Evolutionary conservation across 2,113 vertebrate genomes (phyloP).

Genomic region (Clinocottus analis): DNA sequence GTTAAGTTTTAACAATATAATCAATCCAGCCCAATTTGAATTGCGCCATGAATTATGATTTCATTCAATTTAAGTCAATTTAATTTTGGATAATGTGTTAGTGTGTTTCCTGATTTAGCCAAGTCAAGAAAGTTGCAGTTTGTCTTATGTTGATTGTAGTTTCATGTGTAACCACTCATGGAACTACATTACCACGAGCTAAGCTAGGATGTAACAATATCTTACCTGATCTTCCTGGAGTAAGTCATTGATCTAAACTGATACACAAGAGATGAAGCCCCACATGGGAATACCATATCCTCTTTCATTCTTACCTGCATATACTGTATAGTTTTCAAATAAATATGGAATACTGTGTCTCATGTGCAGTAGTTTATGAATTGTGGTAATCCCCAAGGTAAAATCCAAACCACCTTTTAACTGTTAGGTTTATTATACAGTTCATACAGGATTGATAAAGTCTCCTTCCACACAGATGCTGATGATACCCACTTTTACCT

Average conservation of each 20-base stretch:
- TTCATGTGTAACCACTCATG: too few relatives aligned
- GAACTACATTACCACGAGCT: too few relatives aligned
- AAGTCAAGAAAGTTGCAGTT: too few relatives aligned
- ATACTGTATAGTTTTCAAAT: not conserved
- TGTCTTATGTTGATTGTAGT: too few relatives aligned
- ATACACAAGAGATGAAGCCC: not conserved
- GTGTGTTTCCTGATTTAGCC: too few relatives aligned
- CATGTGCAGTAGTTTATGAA: not conserved
- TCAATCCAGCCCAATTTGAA: too few relatives aligned
- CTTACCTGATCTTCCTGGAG: not conserved
- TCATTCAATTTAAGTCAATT: too few relatives aligned
- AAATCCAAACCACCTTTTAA: not conserved
- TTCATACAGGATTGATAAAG: not conserved
- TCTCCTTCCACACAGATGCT: slow-evolving; percentile 23
- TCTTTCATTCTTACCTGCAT: not conserved
- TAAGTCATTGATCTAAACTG: not conserved
- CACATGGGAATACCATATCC: not conserved
- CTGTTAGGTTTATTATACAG: not conserved
- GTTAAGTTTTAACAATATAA: not conserved
- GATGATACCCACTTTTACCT: slow-evolving; percentile 56
- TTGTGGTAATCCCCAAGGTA: not conserved
- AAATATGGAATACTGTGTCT: not conserved
- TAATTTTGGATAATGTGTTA: too few relatives aligned
- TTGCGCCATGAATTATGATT: too few relatives aligned
- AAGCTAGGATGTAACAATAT: too few relatives aligned